Conservation (phyloP, 2,113 vertebrate species). For the Oxyruncus cristatus region DNA sequence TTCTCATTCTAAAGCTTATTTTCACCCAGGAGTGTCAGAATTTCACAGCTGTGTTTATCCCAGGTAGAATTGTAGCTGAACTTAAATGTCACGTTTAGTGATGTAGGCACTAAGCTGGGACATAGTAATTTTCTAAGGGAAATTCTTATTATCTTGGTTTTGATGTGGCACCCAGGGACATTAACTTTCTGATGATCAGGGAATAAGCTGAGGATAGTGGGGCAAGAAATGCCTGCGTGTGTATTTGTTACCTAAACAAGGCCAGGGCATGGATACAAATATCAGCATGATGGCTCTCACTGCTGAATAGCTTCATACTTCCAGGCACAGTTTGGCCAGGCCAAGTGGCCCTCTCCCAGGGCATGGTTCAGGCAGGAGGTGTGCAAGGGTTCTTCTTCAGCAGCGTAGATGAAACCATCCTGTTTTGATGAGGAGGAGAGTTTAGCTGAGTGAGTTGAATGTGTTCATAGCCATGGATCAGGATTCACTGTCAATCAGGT, state of each 20-base stretch:
- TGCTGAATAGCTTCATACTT: background rate
- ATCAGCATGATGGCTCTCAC: background rate
- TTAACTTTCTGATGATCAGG: background rate
- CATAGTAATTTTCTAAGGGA: background rate
- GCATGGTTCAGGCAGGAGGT: background rate
- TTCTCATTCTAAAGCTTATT: background rate
- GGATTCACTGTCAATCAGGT: accelerated
- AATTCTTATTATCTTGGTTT: background rate
- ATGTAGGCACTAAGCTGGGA: background rate
- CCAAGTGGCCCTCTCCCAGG: background rate
- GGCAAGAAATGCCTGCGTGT: background rate
- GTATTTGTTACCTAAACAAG: background rate
- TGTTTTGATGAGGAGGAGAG: background rate
- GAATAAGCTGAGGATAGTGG: background rate
- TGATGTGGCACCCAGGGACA: background rate
- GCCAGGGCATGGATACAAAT: background rate
- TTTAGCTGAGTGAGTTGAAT: background rate
- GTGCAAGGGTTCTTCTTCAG: background rate
- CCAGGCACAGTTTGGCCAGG: background rate
- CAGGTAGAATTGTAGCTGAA: background rate
- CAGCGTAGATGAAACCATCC: background rate
- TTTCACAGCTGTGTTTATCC: background rate
- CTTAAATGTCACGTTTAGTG: background rate
- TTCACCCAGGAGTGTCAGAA: background rate
- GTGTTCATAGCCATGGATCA: background rate